These are phyloP conservation scores for Enteromius radiatus DNA, from an alignment of 2,797 vertebrate species.

Conservation along the genomic window DNA sequence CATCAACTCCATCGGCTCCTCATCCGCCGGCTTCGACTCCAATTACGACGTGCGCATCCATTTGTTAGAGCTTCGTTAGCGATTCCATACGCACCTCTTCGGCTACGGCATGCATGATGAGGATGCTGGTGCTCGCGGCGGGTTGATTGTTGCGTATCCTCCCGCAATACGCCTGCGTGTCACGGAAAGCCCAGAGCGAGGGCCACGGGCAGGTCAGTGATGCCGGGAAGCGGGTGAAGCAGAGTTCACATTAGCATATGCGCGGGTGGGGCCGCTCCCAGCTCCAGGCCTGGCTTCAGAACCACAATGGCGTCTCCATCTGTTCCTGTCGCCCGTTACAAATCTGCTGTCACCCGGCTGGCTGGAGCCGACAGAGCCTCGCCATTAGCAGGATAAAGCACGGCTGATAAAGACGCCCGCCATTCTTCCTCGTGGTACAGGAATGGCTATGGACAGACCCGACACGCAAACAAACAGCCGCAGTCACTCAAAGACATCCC, in stretches of 20 bases:
- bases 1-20: slow-evolving; percentile 14
- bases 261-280: slow-evolving; percentile 45
- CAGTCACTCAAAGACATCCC: slow-evolving; percentile 13
- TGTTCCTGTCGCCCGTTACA: slow-evolving; percentile 88
- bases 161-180: slow-evolving; percentile 32
- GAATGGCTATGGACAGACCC: slow-evolving; percentile 24
- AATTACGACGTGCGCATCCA: neutral
- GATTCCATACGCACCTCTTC: neutral
- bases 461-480: slow-evolving; percentile 31
- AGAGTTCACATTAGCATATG: slow-evolving; percentile 98
- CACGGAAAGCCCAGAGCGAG: slow-evolving; percentile 55
- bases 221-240: slow-evolving; percentile 87
- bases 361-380: slow-evolving; percentile 78
- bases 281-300: slow-evolving; percentile 66
- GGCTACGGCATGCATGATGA: slow-evolving; percentile 3
- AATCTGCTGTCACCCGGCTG: slow-evolving; percentile 89
- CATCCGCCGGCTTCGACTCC: neutral
- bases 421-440: slow-evolving; percentile 83
- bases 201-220: slow-evolving; percentile 88
- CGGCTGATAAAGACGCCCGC: slow-evolving; percentile 57
- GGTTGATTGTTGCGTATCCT: slow-evolving; percentile 41
- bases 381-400: slow-evolving; percentile 79
- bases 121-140: slow-evolving; percentile 28
- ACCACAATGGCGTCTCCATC: slow-evolving; percentile 87
- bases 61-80: slow-evolving; percentile 17